phyloP scores from a whole-genome alignment of 2,888 invertebrate genomes.

The Lymantria dispar region DNA sequence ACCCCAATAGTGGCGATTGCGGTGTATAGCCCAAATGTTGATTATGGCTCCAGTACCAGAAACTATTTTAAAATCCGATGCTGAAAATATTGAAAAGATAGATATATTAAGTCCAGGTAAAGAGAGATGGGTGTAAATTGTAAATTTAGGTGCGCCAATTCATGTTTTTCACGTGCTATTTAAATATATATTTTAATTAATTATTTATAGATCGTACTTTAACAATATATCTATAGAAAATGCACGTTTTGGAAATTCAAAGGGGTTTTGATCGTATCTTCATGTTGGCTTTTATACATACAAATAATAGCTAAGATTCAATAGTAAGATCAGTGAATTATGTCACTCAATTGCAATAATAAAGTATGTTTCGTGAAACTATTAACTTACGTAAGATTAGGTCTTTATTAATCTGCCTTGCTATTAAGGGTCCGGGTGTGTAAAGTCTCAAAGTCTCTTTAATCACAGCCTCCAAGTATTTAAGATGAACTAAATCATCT shows the following conservation, averaged over 20 bases:
- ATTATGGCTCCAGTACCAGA: constrained; percentile 34
- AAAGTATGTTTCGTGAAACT: no score
- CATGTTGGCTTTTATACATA: background rate
- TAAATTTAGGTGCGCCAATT: no score
- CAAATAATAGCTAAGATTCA: background rate
- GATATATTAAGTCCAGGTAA: no score
- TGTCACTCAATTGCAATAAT: background rate
- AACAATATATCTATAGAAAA: no score
- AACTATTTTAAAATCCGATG: constrained; percentile 40
- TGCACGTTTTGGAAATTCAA: no score
- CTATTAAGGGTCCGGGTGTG: constrained; percentile 37
- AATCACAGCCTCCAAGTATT: constrained; percentile 7
- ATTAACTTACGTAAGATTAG: constrained; percentile 31
- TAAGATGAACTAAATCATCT: constrained; percentile 31
- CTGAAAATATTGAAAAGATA: constrained; percentile 19
- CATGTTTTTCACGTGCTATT: no score
- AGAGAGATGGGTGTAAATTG: no score
- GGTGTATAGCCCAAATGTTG: constrained; percentile 47
- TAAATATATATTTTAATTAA: no score
- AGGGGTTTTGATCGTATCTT: no score
- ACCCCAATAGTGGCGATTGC: constrained; percentile 54
- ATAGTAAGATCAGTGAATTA: no score
- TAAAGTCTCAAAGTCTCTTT: constrained; percentile 40
- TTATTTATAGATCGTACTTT: no score
- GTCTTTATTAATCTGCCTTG: constrained; percentile 34